These are phyloP conservation scores for Trinorchestia longiramus DNA, from an alignment of 1,140 invertebrate genomes.

Conservation along the genomic window DNA sequence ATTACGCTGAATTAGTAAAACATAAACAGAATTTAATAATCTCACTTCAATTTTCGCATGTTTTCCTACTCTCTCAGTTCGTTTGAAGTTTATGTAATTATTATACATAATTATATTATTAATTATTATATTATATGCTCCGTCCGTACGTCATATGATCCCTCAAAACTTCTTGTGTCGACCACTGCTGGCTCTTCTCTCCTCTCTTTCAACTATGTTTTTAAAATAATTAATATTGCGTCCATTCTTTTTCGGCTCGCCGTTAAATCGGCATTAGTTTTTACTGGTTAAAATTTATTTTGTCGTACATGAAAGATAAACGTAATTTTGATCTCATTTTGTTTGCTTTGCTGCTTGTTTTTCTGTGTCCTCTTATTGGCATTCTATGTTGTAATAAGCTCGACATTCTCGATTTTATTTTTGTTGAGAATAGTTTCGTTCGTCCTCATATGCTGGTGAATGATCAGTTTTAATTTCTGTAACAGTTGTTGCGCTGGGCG, in stretches of 20 bases:
- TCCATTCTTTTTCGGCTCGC: neutral
- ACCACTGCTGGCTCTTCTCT: neutral
- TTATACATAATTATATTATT: no score
- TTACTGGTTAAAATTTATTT: neutral
- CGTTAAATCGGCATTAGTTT: neutral
- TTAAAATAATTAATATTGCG: neutral
- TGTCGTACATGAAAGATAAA: neutral
- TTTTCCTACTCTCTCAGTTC: no score
- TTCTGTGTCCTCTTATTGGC: neutral
- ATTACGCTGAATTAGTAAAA: no score
- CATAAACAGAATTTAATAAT: no score
- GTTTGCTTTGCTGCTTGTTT: neutral
- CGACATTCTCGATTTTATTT: neutral
- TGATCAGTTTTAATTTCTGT: neutral
- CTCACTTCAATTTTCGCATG: no score
- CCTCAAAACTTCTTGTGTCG: no score
- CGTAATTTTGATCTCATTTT: neutral
- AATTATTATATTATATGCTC: no score
- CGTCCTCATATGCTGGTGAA: neutral
- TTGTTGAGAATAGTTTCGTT: neutral
- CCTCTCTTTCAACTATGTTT: neutral
- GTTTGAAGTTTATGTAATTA: no score
- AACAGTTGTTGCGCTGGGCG: neutral
- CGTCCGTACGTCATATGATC: no score
- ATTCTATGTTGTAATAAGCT: neutral